Percentiles rank a stretch among this genome's conserved stretches.
Conservation (phyloP, 1,140 invertebrate genomes). For the Pseudomyrmex cubaensis region DNA sequence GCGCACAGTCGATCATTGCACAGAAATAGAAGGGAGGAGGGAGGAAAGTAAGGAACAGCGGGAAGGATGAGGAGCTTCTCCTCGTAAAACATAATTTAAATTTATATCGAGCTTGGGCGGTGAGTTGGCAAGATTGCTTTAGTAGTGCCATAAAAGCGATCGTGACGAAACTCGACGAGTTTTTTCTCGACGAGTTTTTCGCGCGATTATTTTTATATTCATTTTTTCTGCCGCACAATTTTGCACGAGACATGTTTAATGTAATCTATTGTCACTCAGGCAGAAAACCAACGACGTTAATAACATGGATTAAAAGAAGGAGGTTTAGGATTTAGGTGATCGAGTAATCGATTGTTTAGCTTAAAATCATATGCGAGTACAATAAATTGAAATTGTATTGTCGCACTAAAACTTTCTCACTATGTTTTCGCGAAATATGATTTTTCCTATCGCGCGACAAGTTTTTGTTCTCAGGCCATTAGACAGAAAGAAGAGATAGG, state of each 20-base stretch:
- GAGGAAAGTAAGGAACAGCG: neutral
- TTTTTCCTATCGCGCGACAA: neutral
- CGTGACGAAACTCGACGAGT: conserved; percentile 42
- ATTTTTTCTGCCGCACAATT: conserved; percentile 31
- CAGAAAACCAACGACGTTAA: neutral
- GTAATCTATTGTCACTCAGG: conserved; percentile 24
- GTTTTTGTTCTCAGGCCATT: conserved; percentile 39
- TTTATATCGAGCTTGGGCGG: conserved; percentile 57
- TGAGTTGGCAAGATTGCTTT: conserved; percentile 46
- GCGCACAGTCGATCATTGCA: conserved; percentile 20
- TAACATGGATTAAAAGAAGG: neutral
- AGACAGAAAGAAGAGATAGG: conserved; percentile 33
- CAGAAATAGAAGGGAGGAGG: neutral
- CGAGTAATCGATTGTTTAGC: neutral
- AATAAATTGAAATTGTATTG: neutral
- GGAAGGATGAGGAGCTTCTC: neutral
- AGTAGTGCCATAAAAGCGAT: conserved; percentile 55
- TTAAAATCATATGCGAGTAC: neutral
- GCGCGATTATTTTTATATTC: conserved; percentile 40
- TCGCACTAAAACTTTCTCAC: neutral
- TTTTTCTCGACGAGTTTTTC: conserved; percentile 15
- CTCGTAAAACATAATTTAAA: conserved; percentile 66
- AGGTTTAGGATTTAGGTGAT: neutral
- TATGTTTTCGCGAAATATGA: conserved; percentile 36
- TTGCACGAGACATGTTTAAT: conserved; percentile 19